Evolutionary conservation across 2,888 invertebrate genomes (phyloP).

Genomic region (Lasiommata megera): DNA sequence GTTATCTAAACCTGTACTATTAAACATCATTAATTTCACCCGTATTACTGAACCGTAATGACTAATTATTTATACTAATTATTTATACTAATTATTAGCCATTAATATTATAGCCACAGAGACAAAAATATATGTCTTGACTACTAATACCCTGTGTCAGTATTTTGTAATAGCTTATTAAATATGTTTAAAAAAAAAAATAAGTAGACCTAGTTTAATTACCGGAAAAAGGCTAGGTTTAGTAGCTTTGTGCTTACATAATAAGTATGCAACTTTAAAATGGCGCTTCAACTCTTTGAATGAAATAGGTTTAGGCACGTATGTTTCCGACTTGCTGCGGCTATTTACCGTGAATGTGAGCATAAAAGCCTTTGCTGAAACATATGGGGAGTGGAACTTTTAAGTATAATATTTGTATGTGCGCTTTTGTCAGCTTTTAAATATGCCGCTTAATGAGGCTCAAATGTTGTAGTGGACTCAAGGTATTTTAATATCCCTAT

Average conservation of each 20-base stretch:
- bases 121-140: too few relatives aligned
- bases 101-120: too few relatives aligned
- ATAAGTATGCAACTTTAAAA: conserved; percentile 14
- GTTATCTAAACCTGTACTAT: too few relatives aligned
- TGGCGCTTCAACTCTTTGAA: conserved; percentile 15
- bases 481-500: background rate
- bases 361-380: conserved; percentile 13
- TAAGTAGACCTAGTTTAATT: background rate
- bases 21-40: too few relatives aligned
- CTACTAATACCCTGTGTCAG: too few relatives aligned
- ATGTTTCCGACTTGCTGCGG: conserved; percentile 12
- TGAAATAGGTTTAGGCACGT: conserved; percentile 22
- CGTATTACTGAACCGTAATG: too few relatives aligned
- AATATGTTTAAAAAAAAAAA: background rate
- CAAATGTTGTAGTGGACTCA: background rate
- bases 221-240: conserved; percentile 2
- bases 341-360: conserved; percentile 18
- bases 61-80: too few relatives aligned
- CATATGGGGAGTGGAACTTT: conserved; percentile 10
- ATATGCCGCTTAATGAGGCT: conserved; percentile 6
- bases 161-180: too few relatives aligned
- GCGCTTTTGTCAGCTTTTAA: conserved; percentile 8
- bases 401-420: conserved; percentile 11
- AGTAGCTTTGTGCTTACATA: conserved; percentile 7
- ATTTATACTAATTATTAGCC: too few relatives aligned